Evolutionary conservation across 1,140 invertebrate species (phyloP).

Genomic region (Drosophila santomea): DNA sequence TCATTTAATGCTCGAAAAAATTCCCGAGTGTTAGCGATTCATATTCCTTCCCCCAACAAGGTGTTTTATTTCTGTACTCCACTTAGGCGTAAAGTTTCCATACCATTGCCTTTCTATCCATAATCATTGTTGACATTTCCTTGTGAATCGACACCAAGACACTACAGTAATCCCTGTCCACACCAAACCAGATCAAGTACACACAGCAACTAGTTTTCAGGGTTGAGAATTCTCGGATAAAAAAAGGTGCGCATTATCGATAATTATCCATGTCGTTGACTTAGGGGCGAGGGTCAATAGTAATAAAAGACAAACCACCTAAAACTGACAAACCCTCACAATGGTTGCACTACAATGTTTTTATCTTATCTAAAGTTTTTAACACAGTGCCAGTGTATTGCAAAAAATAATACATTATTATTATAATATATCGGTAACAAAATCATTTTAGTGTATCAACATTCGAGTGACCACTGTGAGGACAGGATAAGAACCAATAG

Average conservation of each 20-base stretch:
- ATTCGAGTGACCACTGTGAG: constrained; percentile 5
- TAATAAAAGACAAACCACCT: constrained; percentile 13
- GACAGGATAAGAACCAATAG: neutral
- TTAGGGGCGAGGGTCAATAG: constrained; percentile 13
- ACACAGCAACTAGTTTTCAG: constrained; percentile 54
- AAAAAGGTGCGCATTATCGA: constrained; percentile 47
- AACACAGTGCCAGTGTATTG: neutral
- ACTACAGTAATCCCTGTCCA: constrained; percentile 13
- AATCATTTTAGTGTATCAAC: neutral
- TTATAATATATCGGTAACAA: neutral
- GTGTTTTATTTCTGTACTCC: constrained; percentile 33
- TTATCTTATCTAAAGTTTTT: neutral
- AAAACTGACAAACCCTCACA: constrained; percentile 7
- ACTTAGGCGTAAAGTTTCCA: constrained; percentile 53
- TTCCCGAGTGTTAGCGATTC: constrained; percentile 21
- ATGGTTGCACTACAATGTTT: neutral
- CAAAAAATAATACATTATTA: neutral
- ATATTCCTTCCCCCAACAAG: constrained; percentile 16
- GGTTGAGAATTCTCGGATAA: constrained; percentile 11
- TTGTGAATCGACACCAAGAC: constrained; percentile 24
- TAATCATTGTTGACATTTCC: constrained; percentile 65
- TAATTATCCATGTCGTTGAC: constrained; percentile 23
- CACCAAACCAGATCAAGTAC: constrained; percentile 68
- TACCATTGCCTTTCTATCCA: constrained; percentile 44
- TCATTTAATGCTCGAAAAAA: neutral